Conservation (phyloP, 2,113 vertebrate genomes). For the Mormyrus lacerda region DNA sequence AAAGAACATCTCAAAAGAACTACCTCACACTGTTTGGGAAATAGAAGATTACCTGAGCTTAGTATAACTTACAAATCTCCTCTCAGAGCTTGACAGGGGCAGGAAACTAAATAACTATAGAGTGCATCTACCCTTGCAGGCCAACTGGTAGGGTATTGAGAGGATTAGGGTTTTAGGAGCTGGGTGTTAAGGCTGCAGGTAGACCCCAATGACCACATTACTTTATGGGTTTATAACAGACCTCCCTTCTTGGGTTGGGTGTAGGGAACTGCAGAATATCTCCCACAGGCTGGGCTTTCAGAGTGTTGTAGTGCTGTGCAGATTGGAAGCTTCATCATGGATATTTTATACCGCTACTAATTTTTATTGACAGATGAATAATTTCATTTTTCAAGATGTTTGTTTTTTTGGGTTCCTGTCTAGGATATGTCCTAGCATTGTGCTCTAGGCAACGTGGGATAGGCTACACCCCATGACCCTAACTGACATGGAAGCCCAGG, state of each 20-base stretch:
- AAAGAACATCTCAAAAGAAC: conserved; percentile 10
- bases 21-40: conserved; percentile 11
- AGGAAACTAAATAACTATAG: conserved; percentile 12
- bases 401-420: neutral
- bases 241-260: neutral
- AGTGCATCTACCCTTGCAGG: neutral
- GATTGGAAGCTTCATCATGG: neutral
- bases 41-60: conserved; percentile 30
- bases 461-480: neutral
- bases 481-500: neutral
- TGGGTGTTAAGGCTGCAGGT: neutral
- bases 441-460: neutral
- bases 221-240: neutral
- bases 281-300: neutral
- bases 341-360: neutral
- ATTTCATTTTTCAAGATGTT: neutral
- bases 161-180: neutral
- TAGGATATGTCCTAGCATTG: neutral
- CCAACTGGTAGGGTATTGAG: neutral
- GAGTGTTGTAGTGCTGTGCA: neutral
- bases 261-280: neutral
- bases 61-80: conserved; percentile 23
- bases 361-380: neutral
- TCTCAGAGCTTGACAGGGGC: conserved; percentile 21
- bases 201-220: neutral